phyloP scores from a whole-genome alignment of 2,888 invertebrate species.

The Ametastegia equiseti region DNA sequence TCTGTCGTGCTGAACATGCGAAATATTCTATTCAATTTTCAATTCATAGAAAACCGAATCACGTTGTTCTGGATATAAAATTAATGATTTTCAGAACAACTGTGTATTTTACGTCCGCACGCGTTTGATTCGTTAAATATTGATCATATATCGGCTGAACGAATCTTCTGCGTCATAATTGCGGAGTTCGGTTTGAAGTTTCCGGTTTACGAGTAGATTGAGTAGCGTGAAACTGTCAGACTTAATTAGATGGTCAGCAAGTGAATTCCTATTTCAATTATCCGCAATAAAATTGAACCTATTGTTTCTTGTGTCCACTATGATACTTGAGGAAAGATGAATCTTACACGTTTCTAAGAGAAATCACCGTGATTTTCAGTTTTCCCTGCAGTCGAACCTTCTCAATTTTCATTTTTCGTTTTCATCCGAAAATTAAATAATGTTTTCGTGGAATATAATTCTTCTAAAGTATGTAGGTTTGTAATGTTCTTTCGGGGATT shows the following conservation, averaged over 20 bases:
- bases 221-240: not conserved
- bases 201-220: not conserved
- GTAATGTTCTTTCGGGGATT: no score
- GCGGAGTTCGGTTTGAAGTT: not conserved
- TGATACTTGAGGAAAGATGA: no score
- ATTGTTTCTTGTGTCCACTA: not conserved
- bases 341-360: not conserved
- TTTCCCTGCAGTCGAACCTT: no score
- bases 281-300: not conserved
- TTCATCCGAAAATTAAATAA: not conserved
- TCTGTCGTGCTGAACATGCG: not conserved
- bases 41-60: not conserved
- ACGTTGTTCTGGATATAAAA: not conserved
- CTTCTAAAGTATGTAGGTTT: no score
- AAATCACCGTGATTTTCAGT: not conserved
- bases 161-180: not conserved
- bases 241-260: not conserved
- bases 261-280: not conserved
- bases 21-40: not conserved
- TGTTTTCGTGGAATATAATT: not conserved
- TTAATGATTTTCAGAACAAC: not conserved
- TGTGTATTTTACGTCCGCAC: not conserved
- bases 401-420: not conserved
- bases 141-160: not conserved
- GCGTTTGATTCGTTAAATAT: not conserved